Evolutionary conservation across 2,888 invertebrate species (phyloP).

Genomic region (Nomada goodeniana): DNA sequence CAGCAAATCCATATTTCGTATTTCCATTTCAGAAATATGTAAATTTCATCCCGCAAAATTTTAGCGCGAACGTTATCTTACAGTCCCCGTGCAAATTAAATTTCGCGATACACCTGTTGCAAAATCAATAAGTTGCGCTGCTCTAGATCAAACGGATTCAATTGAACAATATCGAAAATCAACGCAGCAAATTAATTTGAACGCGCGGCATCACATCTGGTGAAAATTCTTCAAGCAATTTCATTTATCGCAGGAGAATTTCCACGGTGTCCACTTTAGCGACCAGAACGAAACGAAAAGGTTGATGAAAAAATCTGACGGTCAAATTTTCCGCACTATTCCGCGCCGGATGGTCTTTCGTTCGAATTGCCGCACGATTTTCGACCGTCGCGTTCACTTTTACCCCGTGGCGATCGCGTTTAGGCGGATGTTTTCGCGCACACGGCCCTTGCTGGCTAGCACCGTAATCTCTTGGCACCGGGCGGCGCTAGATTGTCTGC

Average conservation of each 20-base stretch:
- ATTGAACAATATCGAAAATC: no score
- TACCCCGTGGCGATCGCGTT: conserved; percentile 8
- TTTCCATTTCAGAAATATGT: no score
- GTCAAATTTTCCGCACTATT: neutral
- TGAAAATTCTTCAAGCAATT: no score
- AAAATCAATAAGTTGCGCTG: neutral
- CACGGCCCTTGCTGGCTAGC: conserved; percentile 9
- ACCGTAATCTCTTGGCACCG: conserved; percentile 72
- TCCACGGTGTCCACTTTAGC: neutral
- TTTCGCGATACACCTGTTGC: neutral
- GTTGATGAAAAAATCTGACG: neutral
- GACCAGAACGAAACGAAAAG: no score
- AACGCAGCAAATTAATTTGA: no score
- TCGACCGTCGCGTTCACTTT: conserved; percentile 41
- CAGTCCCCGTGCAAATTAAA: no score
- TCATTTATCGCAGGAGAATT: neutral
- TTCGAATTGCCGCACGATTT: conserved; percentile 15
- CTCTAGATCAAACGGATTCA: no score
- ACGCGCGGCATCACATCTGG: no score
- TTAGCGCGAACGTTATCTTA: no score
- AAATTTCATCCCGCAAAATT: no score
- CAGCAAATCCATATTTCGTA: no score
- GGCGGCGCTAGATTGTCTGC: conserved; percentile 58
- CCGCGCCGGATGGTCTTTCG: conserved; percentile 2
- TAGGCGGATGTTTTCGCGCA: conserved; percentile 43